These are phyloP conservation scores for Blera fallax DNA, from an alignment of 2,888 invertebrate genomes.

Conservation along the genomic window DNA sequence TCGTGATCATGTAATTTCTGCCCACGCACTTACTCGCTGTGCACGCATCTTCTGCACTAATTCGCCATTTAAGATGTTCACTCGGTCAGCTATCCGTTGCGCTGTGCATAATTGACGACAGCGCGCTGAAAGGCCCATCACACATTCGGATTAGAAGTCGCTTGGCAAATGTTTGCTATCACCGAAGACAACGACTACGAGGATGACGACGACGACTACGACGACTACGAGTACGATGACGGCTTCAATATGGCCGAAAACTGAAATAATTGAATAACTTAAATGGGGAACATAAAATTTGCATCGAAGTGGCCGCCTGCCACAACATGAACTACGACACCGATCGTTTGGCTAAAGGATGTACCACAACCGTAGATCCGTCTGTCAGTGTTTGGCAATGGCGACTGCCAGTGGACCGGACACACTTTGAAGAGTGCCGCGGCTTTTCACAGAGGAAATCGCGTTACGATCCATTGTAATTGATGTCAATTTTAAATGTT, in stretches of 20 bases:
- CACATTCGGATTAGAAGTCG: slow-evolving; percentile 66
- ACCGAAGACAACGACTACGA: not conserved
- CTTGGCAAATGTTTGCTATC: slow-evolving; percentile 10
- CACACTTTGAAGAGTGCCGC: slow-evolving; percentile 70
- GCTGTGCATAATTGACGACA: slow-evolving; percentile 56
- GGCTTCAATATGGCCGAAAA: slow-evolving; percentile 67
- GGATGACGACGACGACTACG: not conserved
- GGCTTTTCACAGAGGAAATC: slow-evolving; percentile 60
- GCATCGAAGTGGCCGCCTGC: slow-evolving; percentile 68
- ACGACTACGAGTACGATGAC: not conserved
- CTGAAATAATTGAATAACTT: slow-evolving; percentile 71
- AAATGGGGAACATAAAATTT: slow-evolving; percentile 71
- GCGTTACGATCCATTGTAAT: slow-evolving; percentile 69
- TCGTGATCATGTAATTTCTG: slow-evolving; percentile 82
- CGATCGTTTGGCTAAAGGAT: not conserved
- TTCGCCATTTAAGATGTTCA: slow-evolving; percentile 71
- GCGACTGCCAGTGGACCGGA: slow-evolving; percentile 17
- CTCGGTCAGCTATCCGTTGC: slow-evolving; percentile 50
- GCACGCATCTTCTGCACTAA: slow-evolving; percentile 72
- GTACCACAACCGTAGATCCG: slow-evolving; percentile 7
- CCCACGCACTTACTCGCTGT: slow-evolving; percentile 78
- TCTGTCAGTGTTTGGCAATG: slow-evolving; percentile 42
- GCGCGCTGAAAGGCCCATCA: slow-evolving; percentile 41
- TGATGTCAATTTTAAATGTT: slow-evolving; percentile 71
- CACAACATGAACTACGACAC: slow-evolving; percentile 71